Evolutionary conservation across 1,140 invertebrate genomes (phyloP), one percentile per base, ranked within the genome.

Genomic region (Dendrolimus kikuchii): DNA sequence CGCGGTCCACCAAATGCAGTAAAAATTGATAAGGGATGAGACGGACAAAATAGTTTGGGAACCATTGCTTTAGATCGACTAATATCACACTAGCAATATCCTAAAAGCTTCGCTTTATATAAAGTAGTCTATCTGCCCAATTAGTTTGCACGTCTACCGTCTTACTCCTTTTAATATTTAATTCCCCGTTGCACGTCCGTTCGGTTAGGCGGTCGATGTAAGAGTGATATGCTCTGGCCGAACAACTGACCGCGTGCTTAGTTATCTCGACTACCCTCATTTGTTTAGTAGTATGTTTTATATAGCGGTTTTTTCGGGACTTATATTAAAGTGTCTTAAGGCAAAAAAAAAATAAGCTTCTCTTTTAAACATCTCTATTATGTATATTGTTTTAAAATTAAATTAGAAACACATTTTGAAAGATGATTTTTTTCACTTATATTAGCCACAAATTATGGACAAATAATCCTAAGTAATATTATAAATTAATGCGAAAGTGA

Each of bases 181-280:
- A 72, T 69, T 66, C 60, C 42, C 58, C 49, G 43, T 50, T 56
- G 54, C 60, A 64, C 49, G 69, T 66, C 69, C 57, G 51, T 36
- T 40, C 55, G 6, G 42, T 44, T 7, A 56, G 56, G 52, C 53
- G 59, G 69, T 52, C 66, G 63, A 68, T 40, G 55, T 40, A 40
- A 62, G 67, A 73, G 57, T 73, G 67, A 73, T 70, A 61, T 40
- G 57, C 66, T 71, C 59, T 54, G 72, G 69, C 46, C 58, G 52
- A 44, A 50, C 42, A 46, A 57, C 55, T 40, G 71, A 81, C 77
- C 78, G 55, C 71, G 52, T 64, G 71, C 68, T 84, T 79, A 80
- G 63, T 84, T 84, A 81, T 72, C 60, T 56, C 44, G 62, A 64
- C 58, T 79, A 84, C 81, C 81, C 71, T 77, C 78, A 84, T 84